Base-by-base conservation (phyloP, 2,113 vertebrate species). In the Chionodraco myersi region DNA sequence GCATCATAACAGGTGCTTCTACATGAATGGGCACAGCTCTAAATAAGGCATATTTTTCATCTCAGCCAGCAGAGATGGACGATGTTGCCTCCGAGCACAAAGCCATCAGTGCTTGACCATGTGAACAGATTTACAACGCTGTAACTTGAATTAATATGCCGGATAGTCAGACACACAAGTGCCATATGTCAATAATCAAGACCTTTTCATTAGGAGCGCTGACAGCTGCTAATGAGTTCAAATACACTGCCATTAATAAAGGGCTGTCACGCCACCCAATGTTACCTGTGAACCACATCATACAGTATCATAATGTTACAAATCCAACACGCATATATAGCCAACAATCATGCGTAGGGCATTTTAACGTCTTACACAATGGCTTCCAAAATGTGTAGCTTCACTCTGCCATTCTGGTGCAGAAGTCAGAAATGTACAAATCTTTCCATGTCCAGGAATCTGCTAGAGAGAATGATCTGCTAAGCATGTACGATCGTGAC, bases 131-230 rank as follows among this genome's bases (percentile, higher is more conserved):
- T 87, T 84, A 89, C 72, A 83, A 79, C 66, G 79, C 21, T 44
- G 66, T 15, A 77, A 52, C 68, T 81, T 77, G 88, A 91, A 92
- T 90, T 90, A 90, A 85, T 75, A 80, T 81, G 79, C 80, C 6
- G 62, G 85, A 90, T 83, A 75, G 73, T 89, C 62, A 64, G 69
- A 86, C 72, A 91, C 72, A 5, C 94, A 92, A 91, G 87, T 51
- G 66, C 88, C 90, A 90, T 88, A 86, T 91, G 92, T 85, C 87
- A 91, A 91, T 92, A 91, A 94, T 92, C 90, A 93, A 89, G 89
- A 93, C 82, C 72, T 92, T 83, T 87, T 93, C 91, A 93, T 94
- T 92, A 93, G 89, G 80, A 85, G 72, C 75, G 30, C 79, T 84
- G 86, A 90, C 83, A 88, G 86, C 85, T 82, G 73, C 72, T 91